Conservation (phyloP, 2,888 invertebrate species). For the Oxyteleia sp. region DNA sequence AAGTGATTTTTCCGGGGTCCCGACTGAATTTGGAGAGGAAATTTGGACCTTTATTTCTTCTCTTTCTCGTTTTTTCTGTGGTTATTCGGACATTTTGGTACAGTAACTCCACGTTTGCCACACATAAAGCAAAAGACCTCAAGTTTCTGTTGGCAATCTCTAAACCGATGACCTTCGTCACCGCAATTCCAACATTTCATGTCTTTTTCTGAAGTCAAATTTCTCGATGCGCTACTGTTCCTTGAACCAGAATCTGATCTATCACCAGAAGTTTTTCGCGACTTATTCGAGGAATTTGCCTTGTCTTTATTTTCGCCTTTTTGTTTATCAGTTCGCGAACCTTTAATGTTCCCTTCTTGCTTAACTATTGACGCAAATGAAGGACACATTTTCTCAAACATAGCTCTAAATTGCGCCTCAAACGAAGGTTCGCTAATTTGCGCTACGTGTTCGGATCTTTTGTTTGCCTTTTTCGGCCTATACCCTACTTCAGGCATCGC, state of each 20-base stretch:
- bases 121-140: slow-evolving; percentile 33
- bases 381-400: slow-evolving; percentile 13
- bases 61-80: slow-evolving; percentile 9
- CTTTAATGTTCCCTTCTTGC: neutral
- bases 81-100: slow-evolving; percentile 7
- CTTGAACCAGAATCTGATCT: too few species aligned
- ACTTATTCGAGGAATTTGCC: too few species aligned
- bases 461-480: neutral
- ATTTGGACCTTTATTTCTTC: slow-evolving; percentile 30
- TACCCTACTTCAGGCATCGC: slow-evolving; percentile 21
- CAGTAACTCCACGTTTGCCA: neutral
- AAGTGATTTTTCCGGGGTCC: slow-evolving; percentile 18
- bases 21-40: neutral
- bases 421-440: neutral
- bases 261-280: too few species aligned
- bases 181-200: slow-evolving; percentile 44
- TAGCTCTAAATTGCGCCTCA: slow-evolving; percentile 10
- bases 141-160: slow-evolving; percentile 2
- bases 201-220: slow-evolving; percentile 6
- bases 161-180: slow-evolving; percentile 14
- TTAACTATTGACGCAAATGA: slow-evolving; percentile 9
- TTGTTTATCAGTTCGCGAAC: too few species aligned
- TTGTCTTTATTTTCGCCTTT: too few species aligned
- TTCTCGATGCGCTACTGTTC: neutral
- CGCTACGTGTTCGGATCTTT: neutral